Evolutionary conservation across 2,113 vertebrate genomes (phyloP), one percentile per base, ranked within the genome.

Genomic region (Nicator chloris): DNA sequence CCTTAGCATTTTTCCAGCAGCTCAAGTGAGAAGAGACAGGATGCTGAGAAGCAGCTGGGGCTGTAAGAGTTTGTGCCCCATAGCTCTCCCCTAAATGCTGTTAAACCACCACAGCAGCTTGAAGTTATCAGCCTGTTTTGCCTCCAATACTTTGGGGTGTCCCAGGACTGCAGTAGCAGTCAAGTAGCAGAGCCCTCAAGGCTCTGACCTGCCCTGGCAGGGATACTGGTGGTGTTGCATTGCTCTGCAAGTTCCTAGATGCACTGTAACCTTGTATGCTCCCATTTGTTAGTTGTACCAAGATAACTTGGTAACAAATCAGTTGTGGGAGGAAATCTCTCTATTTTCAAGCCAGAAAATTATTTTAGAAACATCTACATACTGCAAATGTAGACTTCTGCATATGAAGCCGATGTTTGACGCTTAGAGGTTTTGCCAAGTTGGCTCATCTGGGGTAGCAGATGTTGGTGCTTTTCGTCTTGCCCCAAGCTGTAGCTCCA

Each of bases 381-480:
- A 44, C 68, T 83, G 82, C 40, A 78, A 51, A 83, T n/a, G 16
- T 70, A 79, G 82, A 57, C 20, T 87, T 49, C 59, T 86, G 79
- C 7, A 2, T 75, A 50, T 78, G 49, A 84, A 92, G 51, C 33
- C 3, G 2, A 84, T 61, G 75, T 82, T 78, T 75, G 81, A 88
- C 49, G 79, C 71, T 65, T 45, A 22, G 56, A 53, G 42, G 12
- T 47, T 86, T 91, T 93, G 90, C 90, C 92, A 95, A 15, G 59
- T 88, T 93, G 95, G 92, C 91, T 95, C 28, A 8, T 70, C 33
- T 65, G 35, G 69, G 42, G 22, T 37, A 84, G 80, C 94, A 96
- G 94, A 81, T 92, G 95, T 93, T 92, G 66, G 70, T 92, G 70
- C 49, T 95, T 92, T 80, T 88, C 77, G 26, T 78, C 76, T 92